Evolutionary conservation across 2,113 vertebrate genomes (phyloP), one percentile per base, ranked within the genome.

Genomic region (Meleagris gallopavo): DNA sequence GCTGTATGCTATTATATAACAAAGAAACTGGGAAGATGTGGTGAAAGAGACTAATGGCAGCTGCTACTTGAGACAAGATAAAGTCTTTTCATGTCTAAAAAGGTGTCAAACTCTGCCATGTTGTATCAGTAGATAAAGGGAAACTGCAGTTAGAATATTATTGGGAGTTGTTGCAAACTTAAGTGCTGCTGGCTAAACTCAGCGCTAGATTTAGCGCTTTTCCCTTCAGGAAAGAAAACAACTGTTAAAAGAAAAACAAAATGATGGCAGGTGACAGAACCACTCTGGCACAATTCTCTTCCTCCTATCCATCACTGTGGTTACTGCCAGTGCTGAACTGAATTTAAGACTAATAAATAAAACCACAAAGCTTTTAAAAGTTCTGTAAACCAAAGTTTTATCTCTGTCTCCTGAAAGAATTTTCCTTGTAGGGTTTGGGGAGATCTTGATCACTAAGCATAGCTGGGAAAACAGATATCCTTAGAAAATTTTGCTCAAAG

Each of bases 71-170:
- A 96, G 94, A 94, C 95, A 75, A 65, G 95, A 91, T 94, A 71
- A 96, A 93, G 95, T 91, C 94, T 96, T 98, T 98, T 98, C 98
- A 98, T 98, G 98, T 98, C 98, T 98, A 97, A 94, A 94, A 97
- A 98, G 98, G 98, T 98, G 99, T 98, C 88, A 93, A 93, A 55
- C 48, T 67, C 83, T 88, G 90, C 93, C 12, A 61, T 80, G 89
- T 97, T 96, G 91, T 93, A 97, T 96, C 98, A 97, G 97, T 96
- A 96, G 97, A 98, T 99, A 97, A 98, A 99, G 98, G 97, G 90
- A 95, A 54, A 34, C 88, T 45, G 57, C 27, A 61, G 94, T 96
- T 96, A 73, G 82, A 94, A 90, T 95, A 91, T 96, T 84, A 94
- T 54, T 75, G 82, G 36, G 85, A 94, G 72, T 40, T 88, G 96